These are phyloP conservation scores for Drosophila sturtevanti DNA, from an alignment of 1,140 invertebrate genomes.

Conservation along the genomic window DNA sequence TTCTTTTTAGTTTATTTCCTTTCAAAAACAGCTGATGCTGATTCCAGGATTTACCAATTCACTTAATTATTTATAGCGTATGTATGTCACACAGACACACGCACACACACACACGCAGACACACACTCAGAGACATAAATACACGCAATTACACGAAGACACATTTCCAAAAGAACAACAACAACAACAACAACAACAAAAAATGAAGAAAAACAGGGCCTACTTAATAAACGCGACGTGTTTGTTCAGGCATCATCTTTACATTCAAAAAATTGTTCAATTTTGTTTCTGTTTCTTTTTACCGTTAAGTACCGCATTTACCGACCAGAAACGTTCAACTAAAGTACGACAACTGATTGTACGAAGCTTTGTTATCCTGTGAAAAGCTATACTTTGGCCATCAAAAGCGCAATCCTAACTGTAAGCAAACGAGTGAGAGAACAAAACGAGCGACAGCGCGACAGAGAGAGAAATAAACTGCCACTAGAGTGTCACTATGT, in stretches of 20 bases:
- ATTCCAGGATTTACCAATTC: slow-evolving; percentile 33
- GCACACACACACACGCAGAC: slow-evolving; percentile 12
- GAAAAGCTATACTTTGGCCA: slow-evolving; percentile 56
- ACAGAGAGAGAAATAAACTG: no score
- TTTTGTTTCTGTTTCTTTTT: slow-evolving; percentile 21
- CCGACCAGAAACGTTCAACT: slow-evolving; percentile 66
- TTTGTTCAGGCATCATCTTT: not conserved
- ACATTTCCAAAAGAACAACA: not conserved
- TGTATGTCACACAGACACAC: slow-evolving; percentile 24
- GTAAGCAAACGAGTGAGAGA: slow-evolving; percentile 16
- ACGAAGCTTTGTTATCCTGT: slow-evolving; percentile 74
- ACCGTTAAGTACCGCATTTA: slow-evolving; percentile 26
- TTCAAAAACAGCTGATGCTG: slow-evolving; percentile 32
- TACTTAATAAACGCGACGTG: slow-evolving; percentile 29
- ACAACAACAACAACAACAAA: slow-evolving; percentile 19
- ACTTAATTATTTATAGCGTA: slow-evolving; percentile 41
- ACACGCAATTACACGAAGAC: slow-evolving; percentile 10
- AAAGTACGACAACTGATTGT: slow-evolving; percentile 77
- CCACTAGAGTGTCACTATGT: no score
- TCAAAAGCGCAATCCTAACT: slow-evolving; percentile 63
- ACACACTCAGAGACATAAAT: not conserved
- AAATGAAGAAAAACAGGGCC: slow-evolving; percentile 31
- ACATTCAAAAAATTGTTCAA: slow-evolving; percentile 12
- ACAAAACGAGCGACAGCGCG: not conserved
- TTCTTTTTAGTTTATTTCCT: no score